These are phyloP conservation scores for Anoplopoma fimbria DNA, from an alignment of 2,113 vertebrate genomes.

Conservation along the genomic window DNA sequence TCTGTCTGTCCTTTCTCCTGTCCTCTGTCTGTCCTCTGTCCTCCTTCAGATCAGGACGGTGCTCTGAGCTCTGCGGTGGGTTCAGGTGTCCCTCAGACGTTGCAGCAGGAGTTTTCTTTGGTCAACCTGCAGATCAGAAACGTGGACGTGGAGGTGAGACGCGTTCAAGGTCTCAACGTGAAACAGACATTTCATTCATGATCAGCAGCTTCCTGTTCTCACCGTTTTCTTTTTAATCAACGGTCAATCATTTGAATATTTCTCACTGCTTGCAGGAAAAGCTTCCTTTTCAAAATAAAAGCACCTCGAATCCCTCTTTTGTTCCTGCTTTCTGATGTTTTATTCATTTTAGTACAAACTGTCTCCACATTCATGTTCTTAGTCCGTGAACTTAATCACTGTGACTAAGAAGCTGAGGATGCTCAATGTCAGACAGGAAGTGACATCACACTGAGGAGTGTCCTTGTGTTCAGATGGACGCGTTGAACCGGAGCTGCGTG, in stretches of 20 bases:
- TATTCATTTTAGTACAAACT: neutral
- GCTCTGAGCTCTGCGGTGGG: slow-evolving; percentile 77
- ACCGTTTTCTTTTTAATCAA: too few relatives aligned
- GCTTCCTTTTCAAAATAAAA: neutral
- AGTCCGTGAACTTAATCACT: neutral
- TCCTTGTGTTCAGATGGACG: slow-evolving; percentile 89
- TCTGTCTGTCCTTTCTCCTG: neutral
- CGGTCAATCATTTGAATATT: neutral
- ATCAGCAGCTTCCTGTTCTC: too few relatives aligned
- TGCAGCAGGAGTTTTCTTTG: slow-evolving; percentile 98
- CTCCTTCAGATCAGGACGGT: slow-evolving; percentile 84
- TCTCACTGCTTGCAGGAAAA: too few relatives aligned
- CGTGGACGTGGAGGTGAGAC: slow-evolving; percentile 94
- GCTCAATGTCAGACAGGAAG: neutral
- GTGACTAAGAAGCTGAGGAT: neutral
- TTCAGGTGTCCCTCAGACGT: slow-evolving; percentile 91
- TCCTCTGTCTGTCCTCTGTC: neutral
- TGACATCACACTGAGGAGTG: neutral
- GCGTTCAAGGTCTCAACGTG: neutral
- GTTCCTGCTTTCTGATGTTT: neutral
- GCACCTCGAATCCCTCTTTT: neutral
- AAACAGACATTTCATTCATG: too few relatives aligned
- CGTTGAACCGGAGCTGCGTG: slow-evolving; percentile 91
- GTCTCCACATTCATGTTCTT: neutral
- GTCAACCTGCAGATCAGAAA: slow-evolving; percentile 99